Evolutionary conservation across 2,797 vertebrate species (phyloP), one percentile per base, ranked within the genome.

Genomic region (Paedocypris micromegethes): DNA sequence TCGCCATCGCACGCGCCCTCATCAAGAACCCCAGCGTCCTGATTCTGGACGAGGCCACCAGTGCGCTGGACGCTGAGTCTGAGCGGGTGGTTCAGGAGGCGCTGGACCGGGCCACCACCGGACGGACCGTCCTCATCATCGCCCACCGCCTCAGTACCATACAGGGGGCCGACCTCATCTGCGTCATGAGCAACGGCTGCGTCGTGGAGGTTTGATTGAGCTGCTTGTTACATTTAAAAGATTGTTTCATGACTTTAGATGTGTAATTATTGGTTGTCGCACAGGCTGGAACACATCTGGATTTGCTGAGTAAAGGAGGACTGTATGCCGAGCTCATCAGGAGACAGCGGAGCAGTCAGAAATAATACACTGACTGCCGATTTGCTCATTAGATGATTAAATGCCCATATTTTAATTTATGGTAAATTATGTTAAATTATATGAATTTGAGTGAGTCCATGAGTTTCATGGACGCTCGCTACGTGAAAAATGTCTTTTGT

Each of bases 101-200:
- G 0, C 83, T 98, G 81, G 94, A 97, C 68, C 86, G 87, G 0
- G 96, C 94, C 0, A 88, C 86, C 0, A 56, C 75, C 0, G 96
- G 95, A 41, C 96, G 94, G 79, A 98, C 96, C 0, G 96, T 98
- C 70, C 90, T 98, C 42, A 87, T 98, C 80, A 98, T 98, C 1
- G 96, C 96, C 9, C 96, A 98, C 76, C 90, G 96, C 3, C 91
- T 98, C 79, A 97, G 96, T 86, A 97, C 96, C 40, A 89, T 98
- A n/a, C 91, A 88, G 1, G 85, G 77, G 0, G 95, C 96, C 0
- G 88, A 95, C 77, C 79, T 90, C 72, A 97, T 98, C 58, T 90
- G 93, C 2, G 94, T 98, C 69, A 89, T 97, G 85, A 90, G 91
- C 60, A 88, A 85, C 0, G 95, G 95, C 2, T 83, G 73, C 0